phyloP scores from a whole-genome alignment of 1,140 invertebrate genomes.

The Plectus sambesii region DNA sequence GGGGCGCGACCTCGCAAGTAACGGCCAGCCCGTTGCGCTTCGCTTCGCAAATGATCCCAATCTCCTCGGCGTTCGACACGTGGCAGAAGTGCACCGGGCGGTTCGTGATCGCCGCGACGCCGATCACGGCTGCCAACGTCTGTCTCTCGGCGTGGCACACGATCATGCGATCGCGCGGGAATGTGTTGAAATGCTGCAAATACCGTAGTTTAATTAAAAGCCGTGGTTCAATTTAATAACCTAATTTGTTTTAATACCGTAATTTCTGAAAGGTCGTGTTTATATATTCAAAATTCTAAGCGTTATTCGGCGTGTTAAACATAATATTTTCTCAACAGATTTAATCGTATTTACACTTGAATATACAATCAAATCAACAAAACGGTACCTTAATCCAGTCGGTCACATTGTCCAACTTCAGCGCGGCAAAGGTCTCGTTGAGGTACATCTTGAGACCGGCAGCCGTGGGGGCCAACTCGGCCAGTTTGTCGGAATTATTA shows the following conservation, averaged over 20 bases:
- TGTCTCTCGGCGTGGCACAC: slow-evolving; percentile 89
- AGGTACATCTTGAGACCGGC: slow-evolving; percentile 96
- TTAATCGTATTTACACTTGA: no score
- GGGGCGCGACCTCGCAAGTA: slow-evolving; percentile 94
- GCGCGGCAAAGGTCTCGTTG: slow-evolving; percentile 79
- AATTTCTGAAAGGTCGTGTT: no score
- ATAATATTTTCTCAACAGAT: no score
- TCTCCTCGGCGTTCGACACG: slow-evolving; percentile 83
- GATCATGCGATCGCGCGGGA: slow-evolving; percentile 78
- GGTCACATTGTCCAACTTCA: slow-evolving; percentile 59
- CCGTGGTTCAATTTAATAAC: no score
- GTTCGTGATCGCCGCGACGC: slow-evolving; percentile 59
- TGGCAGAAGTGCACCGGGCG: slow-evolving; percentile 81
- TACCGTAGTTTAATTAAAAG: slow-evolving; percentile 14
- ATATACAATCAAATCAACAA: no score
- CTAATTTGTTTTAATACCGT: no score
- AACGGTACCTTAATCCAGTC: slow-evolving; percentile 69
- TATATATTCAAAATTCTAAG: no score
- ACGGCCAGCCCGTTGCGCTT: slow-evolving; percentile 65
- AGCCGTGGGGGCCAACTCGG: slow-evolving; percentile 62
- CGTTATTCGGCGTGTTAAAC: no score
- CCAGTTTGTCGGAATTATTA: slow-evolving; percentile 61
- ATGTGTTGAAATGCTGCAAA: slow-evolving; percentile 69
- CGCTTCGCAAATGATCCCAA: slow-evolving; percentile 51
- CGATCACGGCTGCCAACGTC: slow-evolving; percentile 78